These are phyloP conservation scores for Parnassius glacialis DNA, from an alignment of 2,888 invertebrate genomes.

Conservation along the genomic window DNA sequence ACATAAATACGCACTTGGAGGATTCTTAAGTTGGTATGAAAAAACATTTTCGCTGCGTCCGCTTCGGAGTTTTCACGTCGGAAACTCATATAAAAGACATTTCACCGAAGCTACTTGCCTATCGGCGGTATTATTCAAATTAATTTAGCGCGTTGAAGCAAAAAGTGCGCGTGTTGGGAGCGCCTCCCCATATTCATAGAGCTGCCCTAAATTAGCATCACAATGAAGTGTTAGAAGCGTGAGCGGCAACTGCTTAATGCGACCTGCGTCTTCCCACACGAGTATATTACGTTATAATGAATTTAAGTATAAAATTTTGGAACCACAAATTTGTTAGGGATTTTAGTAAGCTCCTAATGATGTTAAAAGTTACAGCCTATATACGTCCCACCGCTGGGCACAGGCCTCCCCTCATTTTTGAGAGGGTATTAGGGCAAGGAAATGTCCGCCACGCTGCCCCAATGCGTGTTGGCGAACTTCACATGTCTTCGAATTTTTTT, in stretches of 20 bases:
- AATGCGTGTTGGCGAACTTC: no score
- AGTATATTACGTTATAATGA: conserved; percentile 70
- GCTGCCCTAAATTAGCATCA: conserved; percentile 78
- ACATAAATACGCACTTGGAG: conserved; percentile 58
- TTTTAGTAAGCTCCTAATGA: conserved; percentile 45
- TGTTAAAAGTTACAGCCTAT: no score
- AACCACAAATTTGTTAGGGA: conserved; percentile 61
- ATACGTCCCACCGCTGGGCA: no score
- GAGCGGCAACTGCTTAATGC: conserved; percentile 71
- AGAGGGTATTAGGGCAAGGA: no score
- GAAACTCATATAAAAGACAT: conserved; percentile 76
- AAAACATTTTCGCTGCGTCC: conserved; percentile 51
- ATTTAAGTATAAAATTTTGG: conserved; percentile 67
- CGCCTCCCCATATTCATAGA: conserved; percentile 75
- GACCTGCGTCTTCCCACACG: conserved; percentile 69
- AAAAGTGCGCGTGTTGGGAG: conserved; percentile 71
- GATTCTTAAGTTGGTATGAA: conserved; percentile 56
- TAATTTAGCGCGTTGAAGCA: conserved; percentile 75
- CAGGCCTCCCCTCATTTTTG: no score
- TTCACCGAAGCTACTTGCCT: conserved; percentile 65
- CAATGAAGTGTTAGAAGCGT: conserved; percentile 75
- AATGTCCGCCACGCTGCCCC: no score
- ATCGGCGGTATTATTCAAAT: conserved; percentile 78
- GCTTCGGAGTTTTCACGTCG: conserved; percentile 58
- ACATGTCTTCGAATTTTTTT: no score